Conservation (phyloP, 2,797 vertebrate species). For the Amblyraja radiata region DNA sequence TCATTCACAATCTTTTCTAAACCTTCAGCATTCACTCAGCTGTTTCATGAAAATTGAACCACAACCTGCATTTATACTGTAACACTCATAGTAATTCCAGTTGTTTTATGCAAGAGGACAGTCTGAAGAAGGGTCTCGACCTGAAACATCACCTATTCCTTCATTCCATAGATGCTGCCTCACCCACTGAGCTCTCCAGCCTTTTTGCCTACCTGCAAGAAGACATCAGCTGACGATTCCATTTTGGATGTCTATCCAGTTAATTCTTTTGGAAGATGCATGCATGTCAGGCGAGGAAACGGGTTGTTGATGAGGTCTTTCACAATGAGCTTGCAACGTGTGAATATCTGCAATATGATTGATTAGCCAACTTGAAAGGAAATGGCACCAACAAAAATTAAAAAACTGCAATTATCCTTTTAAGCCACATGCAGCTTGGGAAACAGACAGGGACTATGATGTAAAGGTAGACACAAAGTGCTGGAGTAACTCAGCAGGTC, state of each 20-base stretch:
- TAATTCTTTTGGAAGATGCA: neutral
- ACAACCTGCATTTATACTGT: neutral
- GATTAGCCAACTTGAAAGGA: neutral
- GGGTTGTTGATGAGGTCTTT: neutral
- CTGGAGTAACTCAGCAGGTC: too few relatives aligned
- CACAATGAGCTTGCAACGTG: neutral
- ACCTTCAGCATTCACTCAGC: neutral
- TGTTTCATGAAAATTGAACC: neutral
- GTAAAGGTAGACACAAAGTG: too few relatives aligned
- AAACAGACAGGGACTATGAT: neutral
- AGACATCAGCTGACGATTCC: neutral
- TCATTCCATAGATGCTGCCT: too few relatives aligned
- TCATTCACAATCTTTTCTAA: neutral
- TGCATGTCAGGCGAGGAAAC: neutral
- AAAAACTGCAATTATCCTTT: neutral
- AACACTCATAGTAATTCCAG: too few relatives aligned
- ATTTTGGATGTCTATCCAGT: neutral
- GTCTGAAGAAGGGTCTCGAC: too few relatives aligned
- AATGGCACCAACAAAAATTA: neutral
- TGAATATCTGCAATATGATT: neutral
- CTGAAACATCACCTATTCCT: too few relatives aligned
- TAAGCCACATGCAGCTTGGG: neutral
- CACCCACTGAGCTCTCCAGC: too few relatives aligned
- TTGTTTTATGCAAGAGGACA: too few relatives aligned
- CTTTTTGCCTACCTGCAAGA: too few relatives aligned